Base-by-base conservation (phyloP, 1,140 invertebrate species). In the Monomorium pharaonis region DNA sequence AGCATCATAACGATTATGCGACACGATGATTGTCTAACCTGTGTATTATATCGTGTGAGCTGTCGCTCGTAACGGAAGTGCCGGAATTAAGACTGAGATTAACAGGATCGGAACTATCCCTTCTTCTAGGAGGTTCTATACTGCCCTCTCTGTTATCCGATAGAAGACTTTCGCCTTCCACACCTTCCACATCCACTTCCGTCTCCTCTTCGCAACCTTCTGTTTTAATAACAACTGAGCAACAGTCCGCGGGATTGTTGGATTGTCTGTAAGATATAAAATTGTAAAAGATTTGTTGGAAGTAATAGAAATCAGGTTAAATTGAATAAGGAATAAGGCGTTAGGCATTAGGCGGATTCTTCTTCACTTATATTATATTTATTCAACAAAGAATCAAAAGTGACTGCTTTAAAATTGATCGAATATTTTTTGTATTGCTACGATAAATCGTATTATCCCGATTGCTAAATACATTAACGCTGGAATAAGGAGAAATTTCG, bases 41-140 rank as follows among this genome's bases (percentile, higher is more conserved):
- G 87, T 95, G 93, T 69, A 91, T 87, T 42, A 90, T 87, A 69
- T 95, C 94, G 81, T 95, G 94, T 0, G 94, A 94, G 27, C 94
- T 92, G 58, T 95, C 95, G 72, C 94, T 95, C 9, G 92, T 94
- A 18, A 93, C 93, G 24, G 95, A 95, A 21, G 94, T 89, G 42
- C 94, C 94, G 27, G 95, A 95, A 89, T 95, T 95, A 5, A 95
- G 88, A 80, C 97, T 97, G 65, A 98, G 95, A 94, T 98, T 98
- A 14, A 98, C 97, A 27, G 97, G 97, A 94, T 98, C 97, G 0
- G 95, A 95, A 75, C 94, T 95, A 91, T 95, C 95, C 94, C 95
- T 95, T 85, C 95, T 91, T 70, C 94, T 87, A 2, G 94, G 94
- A 24, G 94, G 93, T 87, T 95, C 95, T 75, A 94, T 92, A 86